These are phyloP conservation scores for Keiferia lycopersicella DNA, from an alignment of 2,888 invertebrate species.

Conservation along the genomic window DNA sequence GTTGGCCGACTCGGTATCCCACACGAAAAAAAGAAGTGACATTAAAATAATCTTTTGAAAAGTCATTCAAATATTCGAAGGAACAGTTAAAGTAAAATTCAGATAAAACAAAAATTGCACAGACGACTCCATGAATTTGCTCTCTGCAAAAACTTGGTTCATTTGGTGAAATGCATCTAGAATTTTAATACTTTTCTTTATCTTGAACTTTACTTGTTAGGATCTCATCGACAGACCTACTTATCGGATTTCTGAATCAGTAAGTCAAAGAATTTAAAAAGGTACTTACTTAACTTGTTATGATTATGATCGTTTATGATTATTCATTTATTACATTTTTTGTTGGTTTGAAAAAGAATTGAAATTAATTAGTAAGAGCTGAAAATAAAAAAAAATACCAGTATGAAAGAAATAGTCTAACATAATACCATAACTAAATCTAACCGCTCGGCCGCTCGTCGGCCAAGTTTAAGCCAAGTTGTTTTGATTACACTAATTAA, in stretches of 20 bases:
- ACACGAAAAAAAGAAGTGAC: too few relatives aligned
- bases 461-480: too few relatives aligned
- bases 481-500: too few relatives aligned
- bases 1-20: too few relatives aligned
- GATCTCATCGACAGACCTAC: slow-evolving; percentile 53
- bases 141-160: slow-evolving; percentile 76
- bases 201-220: slow-evolving; percentile 72
- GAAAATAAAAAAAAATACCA: too few relatives aligned
- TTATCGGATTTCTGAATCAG: slow-evolving; percentile 36
- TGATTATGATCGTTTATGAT: background rate
- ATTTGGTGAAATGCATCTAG: slow-evolving; percentile 76
- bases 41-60: too few relatives aligned
- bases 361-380: too few relatives aligned
- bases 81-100: too few relatives aligned
- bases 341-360: background rate
- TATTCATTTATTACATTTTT: background rate
- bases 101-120: background rate
- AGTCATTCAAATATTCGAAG: too few relatives aligned
- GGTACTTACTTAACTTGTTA: background rate
- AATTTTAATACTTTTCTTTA: slow-evolving; percentile 77
- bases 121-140: background rate
- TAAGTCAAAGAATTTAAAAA: background rate
- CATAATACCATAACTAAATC: too few relatives aligned
- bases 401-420: too few relatives aligned
- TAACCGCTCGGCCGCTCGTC: too few relatives aligned